Conservation (phyloP, 1,140 invertebrate species). For the Eupristina koningsbergeri region DNA sequence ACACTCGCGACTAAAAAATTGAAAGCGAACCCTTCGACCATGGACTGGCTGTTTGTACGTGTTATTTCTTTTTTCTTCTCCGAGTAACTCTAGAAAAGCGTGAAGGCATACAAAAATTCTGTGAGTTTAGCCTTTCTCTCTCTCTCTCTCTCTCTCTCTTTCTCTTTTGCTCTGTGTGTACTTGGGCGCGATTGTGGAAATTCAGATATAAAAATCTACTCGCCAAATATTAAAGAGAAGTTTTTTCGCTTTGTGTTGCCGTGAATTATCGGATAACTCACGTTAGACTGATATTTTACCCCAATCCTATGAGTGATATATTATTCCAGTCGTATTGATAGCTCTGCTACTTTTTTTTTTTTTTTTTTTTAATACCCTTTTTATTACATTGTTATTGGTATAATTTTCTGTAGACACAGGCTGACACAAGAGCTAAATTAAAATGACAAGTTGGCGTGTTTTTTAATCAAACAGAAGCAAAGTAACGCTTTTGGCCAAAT, state of each 20-base stretch:
- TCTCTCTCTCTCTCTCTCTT: too few relatives aligned
- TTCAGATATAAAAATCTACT: background rate
- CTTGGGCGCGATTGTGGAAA: background rate
- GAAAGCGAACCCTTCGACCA: slow-evolving; percentile 16
- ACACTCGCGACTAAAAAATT: slow-evolving; percentile 17
- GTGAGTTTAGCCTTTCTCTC: background rate
- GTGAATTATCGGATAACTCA: background rate
- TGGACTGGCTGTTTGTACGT: background rate
- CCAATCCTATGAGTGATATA: background rate
- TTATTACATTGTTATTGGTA: too few relatives aligned
- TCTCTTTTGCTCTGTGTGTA: too few relatives aligned
- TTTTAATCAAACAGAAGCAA: background rate
- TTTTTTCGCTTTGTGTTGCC: background rate
- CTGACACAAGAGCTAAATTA: too few relatives aligned
- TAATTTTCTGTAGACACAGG: too few relatives aligned
- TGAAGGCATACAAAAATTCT: slow-evolving; percentile 36
- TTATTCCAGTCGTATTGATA: background rate
- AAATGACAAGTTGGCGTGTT: too few relatives aligned
- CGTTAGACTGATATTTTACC: background rate
- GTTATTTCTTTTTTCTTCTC: background rate
- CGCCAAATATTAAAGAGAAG: background rate
- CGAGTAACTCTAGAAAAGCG: slow-evolving; percentile 15
- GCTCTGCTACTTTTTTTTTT: background rate
- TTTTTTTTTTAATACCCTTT: too few relatives aligned
- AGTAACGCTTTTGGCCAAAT: background rate